Evolutionary conservation across 1,140 invertebrate genomes (phyloP).

Genomic region (Brachionus paranguensis): DNA sequence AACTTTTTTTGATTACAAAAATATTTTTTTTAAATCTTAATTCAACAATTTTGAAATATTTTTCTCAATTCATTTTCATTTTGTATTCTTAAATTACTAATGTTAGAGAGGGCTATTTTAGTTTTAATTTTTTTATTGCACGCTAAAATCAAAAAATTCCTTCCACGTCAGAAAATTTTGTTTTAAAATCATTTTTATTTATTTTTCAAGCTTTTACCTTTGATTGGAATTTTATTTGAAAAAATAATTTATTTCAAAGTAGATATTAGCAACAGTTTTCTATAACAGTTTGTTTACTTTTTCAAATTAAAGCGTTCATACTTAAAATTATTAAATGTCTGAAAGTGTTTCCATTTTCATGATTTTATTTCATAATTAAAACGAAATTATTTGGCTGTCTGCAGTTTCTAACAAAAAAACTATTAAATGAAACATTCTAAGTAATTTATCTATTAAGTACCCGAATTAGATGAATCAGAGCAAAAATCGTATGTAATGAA

Average conservation of each 20-base stretch:
- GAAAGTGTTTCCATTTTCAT: neutral
- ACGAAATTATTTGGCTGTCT: neutral
- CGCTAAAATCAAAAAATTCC: too few species aligned
- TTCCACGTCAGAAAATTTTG: too few species aligned
- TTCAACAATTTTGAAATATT: too few species aligned
- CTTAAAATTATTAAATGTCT: neutral
- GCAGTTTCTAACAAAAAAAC: neutral
- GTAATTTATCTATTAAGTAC: constrained; percentile 23
- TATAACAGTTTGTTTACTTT: neutral
- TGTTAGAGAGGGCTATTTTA: too few species aligned
- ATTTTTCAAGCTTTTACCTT: neutral
- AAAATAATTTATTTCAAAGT: neutral
- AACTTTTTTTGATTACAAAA: too few species aligned
- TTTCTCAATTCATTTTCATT: too few species aligned
- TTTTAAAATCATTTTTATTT: too few species aligned
- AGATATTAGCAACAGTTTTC: neutral
- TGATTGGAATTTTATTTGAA: neutral
- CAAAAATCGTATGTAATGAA: neutral
- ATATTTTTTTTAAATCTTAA: too few species aligned
- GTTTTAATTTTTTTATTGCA: too few species aligned
- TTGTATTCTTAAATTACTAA: too few species aligned
- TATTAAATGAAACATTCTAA: neutral
- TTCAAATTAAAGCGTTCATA: neutral
- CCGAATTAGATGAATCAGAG: constrained; percentile 10
- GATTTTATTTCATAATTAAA: too few species aligned